Conservation (phyloP, 2,888 invertebrate genomes). For the Teleiodes luculella region DNA sequence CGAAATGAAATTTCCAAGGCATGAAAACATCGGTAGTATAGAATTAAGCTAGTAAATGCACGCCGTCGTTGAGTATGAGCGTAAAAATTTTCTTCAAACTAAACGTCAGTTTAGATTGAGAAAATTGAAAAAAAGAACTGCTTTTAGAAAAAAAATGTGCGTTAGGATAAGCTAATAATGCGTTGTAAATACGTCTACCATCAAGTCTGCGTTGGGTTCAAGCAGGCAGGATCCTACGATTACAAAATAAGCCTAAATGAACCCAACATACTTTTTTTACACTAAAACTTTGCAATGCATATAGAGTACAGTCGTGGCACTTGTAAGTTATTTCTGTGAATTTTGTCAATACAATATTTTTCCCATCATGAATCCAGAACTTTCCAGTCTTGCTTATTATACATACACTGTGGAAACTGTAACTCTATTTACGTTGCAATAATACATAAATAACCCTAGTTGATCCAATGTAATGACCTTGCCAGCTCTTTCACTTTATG, state of each 20-base stretch:
- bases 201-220: conserved; percentile 68
- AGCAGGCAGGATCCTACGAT: conserved; percentile 45
- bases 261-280: conserved; percentile 64
- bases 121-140: conserved; percentile 33
- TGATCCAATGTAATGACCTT: conserved; percentile 83
- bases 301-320: conserved; percentile 15
- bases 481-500: conserved; percentile 85
- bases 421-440: conserved; percentile 7
- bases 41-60: conserved; percentile 45
- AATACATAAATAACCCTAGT: conserved; percentile 26
- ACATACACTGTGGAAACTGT: background rate
- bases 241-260: conserved; percentile 50
- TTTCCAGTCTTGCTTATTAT: background rate
- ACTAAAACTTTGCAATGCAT: conserved; percentile 29
- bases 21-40: conserved; percentile 1
- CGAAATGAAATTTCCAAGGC: background rate
- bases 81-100: conserved; percentile 50
- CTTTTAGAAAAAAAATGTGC: conserved; percentile 3
- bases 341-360: background rate
- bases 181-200: conserved; percentile 42
- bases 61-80: conserved; percentile 48
- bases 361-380: background rate
- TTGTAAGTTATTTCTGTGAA: background rate
- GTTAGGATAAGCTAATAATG: conserved; percentile 43
- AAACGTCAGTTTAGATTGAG: conserved; percentile 54